Evolutionary conservation across 2,113 vertebrate species (phyloP).

Genomic region (Sinocyclocheilus maitianheensis): DNA sequence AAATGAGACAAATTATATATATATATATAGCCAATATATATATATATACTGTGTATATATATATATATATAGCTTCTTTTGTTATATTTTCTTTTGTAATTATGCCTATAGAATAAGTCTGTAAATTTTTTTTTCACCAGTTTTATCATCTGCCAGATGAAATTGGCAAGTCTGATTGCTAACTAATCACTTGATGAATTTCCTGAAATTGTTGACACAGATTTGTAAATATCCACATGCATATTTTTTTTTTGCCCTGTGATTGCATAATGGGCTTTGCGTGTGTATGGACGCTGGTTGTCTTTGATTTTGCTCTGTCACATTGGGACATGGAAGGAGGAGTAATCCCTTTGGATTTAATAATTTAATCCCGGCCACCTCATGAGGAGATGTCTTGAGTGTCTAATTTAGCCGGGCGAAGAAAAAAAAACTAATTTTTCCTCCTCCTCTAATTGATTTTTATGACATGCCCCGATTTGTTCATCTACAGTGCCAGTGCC

Average conservation of each 20-base stretch:
- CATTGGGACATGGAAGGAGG: slow-evolving; percentile 42
- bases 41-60: too few species aligned
- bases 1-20: not conserved
- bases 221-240: not conserved
- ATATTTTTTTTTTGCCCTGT: not conserved
- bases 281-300: slow-evolving; percentile 24
- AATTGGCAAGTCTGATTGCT: not conserved
- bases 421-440: slow-evolving; percentile 17
- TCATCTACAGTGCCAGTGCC: slow-evolving; percentile 45
- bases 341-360: slow-evolving; percentile 59
- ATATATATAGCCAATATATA: too few species aligned
- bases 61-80: too few species aligned
- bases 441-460: slow-evolving; percentile 61
- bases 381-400: slow-evolving; percentile 54
- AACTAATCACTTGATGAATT: not conserved
- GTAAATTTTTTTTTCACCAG: not conserved
- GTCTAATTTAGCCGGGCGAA: slow-evolving; percentile 48
- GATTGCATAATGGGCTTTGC: slow-evolving; percentile 57
- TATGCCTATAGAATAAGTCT: not conserved
- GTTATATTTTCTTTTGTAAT: too few species aligned
- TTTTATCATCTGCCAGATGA: not conserved
- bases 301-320: slow-evolving; percentile 47
- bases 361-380: slow-evolving; percentile 58
- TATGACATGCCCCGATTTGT: slow-evolving; percentile 57
- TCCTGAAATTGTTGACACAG: not conserved